Evolutionary conservation across 2,113 vertebrate species (phyloP), one percentile per base, ranked within the genome.

Genomic region (Chloroceryle aenea): DNA sequence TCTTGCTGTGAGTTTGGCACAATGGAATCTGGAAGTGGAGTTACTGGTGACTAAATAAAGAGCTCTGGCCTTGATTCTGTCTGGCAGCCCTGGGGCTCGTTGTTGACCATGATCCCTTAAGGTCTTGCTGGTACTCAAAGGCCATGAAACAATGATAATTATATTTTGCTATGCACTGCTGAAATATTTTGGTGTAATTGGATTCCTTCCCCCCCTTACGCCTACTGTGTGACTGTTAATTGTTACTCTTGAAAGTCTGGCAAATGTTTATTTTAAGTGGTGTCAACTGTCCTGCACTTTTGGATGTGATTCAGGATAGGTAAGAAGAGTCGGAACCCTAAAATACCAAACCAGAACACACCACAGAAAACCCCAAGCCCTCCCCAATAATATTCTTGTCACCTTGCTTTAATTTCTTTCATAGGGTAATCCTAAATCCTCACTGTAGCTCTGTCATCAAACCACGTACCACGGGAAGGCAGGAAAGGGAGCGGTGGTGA

Each of bases 361-460:
- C 0, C 6, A 25, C 14, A 50, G 10, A 47, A 7, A 5, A 2
- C 2, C 25, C 23, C 17, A 75, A 14, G 7, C 2, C 9, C 7
- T 73, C 43, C 43, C 3, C 17, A 6, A 1, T 9, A 40, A 27
- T 53, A 62, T 62, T 81, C 30, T 78, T 89, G 30, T 26, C 10
- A n/a, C 32, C 10, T 62, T 53, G 4, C 50, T 84, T 69, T 61
- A 25, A 12, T 74, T 77, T 71, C 25, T 72, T 40, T 12, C 9
- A 7, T 40, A 27, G 1, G 2, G 21, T 75, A 40, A 45, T 84
- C 42, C 27, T 69, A 29, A 69, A 84, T 27, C 9, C 26, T 79
- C 7, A 7, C 26, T 52, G 38, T 27, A 79, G 14, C 26, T 78
- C 36, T 85, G 23, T 21, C 64, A 74, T 48, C 42, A 71, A 74